Evolutionary conservation across 2,797 vertebrate species (phyloP).

Genomic region (Esox lucius): DNA sequence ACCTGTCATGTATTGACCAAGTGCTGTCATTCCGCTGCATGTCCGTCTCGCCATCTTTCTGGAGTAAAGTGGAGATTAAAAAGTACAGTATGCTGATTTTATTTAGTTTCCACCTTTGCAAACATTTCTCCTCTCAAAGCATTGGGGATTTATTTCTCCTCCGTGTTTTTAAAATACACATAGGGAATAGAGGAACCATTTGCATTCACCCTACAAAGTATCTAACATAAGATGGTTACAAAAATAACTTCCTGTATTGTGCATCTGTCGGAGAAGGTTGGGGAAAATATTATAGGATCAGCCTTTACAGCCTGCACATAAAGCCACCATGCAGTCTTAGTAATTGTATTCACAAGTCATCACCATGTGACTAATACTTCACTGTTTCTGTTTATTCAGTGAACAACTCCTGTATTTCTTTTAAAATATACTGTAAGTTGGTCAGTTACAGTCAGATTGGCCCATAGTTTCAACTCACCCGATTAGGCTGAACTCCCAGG

Average conservation of each 20-base stretch:
- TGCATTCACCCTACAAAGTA: not conserved
- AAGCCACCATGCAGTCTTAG: no score
- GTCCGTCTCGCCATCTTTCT: not conserved
- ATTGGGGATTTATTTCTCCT: not conserved
- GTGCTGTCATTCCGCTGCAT: not conserved
- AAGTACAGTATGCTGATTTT: not conserved
- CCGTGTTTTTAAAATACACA: not conserved
- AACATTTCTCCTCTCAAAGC: not conserved
- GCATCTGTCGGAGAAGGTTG: not conserved
- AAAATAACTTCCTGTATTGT: not conserved
- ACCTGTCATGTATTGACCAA: not conserved
- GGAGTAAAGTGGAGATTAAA: not conserved
- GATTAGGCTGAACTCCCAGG: no score
- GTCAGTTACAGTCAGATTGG: no score
- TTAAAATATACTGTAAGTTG: no score
- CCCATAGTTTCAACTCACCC: no score
- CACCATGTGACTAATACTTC: no score
- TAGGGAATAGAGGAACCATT: not conserved
- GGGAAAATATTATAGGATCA: not conserved
- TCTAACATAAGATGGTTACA: not conserved
- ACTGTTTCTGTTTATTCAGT: no score
- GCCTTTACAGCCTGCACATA: not conserved
- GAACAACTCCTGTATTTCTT: no score
- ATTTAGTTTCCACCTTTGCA: not conserved
- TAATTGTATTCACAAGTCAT: no score